phyloP scores from a whole-genome alignment of 2,888 invertebrate species.

The Metellina segmentata region DNA sequence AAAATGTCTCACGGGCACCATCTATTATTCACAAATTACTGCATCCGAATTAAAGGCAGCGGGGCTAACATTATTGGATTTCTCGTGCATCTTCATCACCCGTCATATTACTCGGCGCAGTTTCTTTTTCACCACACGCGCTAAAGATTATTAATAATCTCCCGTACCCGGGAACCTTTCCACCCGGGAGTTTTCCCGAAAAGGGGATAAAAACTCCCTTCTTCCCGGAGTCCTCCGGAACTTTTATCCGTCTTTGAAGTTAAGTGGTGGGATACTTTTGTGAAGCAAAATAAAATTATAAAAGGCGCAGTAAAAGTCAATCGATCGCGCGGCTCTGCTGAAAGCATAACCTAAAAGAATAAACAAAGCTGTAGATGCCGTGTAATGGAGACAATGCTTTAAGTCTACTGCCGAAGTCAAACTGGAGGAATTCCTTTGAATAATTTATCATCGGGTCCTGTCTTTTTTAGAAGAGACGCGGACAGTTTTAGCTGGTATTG shows the following conservation, averaged over 20 bases:
- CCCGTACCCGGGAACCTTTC: neutral
- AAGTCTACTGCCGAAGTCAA: neutral
- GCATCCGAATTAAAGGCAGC: neutral
- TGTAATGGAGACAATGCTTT: slow-evolving; percentile 30
- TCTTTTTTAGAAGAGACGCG: neutral
- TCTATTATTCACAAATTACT: slow-evolving; percentile 7
- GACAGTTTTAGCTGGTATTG: slow-evolving; percentile 12
- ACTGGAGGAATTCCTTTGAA: slow-evolving; percentile 15
- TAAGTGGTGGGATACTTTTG: slow-evolving; percentile 40
- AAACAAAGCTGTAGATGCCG: slow-evolving; percentile 24
- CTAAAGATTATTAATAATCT: slow-evolving; percentile 15
- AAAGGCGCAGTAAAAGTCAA: slow-evolving; percentile 36
- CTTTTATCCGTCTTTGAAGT: slow-evolving; percentile 33
- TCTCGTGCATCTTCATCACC: neutral
- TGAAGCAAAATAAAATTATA: slow-evolving; percentile 40
- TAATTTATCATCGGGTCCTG: slow-evolving; percentile 40
- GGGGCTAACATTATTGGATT: slow-evolving; percentile 4
- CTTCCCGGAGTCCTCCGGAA: neutral
- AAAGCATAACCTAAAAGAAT: neutral
- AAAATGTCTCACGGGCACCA: neutral
- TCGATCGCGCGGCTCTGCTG: slow-evolving; percentile 2
- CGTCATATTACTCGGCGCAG: neutral
- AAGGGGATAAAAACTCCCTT: slow-evolving; percentile 15
- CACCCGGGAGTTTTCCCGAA: neutral
- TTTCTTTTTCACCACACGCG: neutral